Base-by-base conservation (phyloP, 1,140 invertebrate species). In the Andricus grossulariae region DNA sequence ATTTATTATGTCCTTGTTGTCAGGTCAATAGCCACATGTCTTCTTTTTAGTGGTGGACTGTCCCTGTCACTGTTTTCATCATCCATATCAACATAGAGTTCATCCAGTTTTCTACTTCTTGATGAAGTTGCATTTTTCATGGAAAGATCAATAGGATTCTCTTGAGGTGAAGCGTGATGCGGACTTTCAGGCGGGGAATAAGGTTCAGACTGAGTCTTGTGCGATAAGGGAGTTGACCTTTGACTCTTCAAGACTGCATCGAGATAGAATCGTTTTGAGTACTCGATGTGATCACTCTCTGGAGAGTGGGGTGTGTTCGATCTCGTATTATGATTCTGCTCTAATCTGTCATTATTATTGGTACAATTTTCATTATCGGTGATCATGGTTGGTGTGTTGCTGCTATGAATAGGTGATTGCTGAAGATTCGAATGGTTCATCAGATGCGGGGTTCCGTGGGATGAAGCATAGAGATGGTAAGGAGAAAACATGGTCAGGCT, bases 231-330 rank as follows among this genome's bases (percentile, higher is more conserved):
- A 45, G 83, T 25, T 87, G 89, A 55, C 92, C 91, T 84, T 87
- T 95, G 94, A 2, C 94, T 94, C 80, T 95, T 94, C 16, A 96
- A 87, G 25, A 95, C 94, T 6, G 94, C 94, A 81, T 96, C 77
- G 95, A 90, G 84, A 50, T 95, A 95, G 85, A 95, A 94, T 55
- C 95, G 89, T 78, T 95, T 95, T 12, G 93, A 92, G 73, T 93
- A 93, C 74, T 94, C 94, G 88, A 39, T 90, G 73, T 77, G 86
- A 52, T 88, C 87, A 0, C 21, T 74, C 3, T 75, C 78, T 1
- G 76, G 10, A 45, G 39, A 45, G 39, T 8, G 39, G 39, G 39
- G 74, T 2, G 19, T 25, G 15, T 60, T 77, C 1, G 74, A 71
- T 15, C 80, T 78, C 50, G 79, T 82, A 57, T 91, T 90, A 32